These are phyloP conservation scores for Cotesia glomerata DNA, from an alignment of 1,140 invertebrate genomes.

Conservation along the genomic window DNA sequence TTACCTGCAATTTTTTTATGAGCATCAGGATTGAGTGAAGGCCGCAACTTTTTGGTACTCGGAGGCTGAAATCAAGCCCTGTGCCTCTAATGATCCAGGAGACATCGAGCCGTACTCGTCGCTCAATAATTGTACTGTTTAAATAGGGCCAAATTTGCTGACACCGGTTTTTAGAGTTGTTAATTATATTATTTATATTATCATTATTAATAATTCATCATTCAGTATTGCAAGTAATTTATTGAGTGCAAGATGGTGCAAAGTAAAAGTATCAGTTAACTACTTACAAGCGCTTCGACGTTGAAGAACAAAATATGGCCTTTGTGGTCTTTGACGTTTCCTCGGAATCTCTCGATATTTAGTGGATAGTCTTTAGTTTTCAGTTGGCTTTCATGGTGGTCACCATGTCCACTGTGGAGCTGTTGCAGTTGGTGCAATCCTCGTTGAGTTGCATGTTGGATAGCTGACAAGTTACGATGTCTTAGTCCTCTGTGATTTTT, in stretches of 20 bases:
- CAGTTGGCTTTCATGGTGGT: slow-evolving; percentile 58
- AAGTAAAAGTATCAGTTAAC: slow-evolving; percentile 8
- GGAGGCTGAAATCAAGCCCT: slow-evolving; percentile 83
- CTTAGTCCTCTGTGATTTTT: slow-evolving; percentile 85
- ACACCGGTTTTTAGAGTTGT: not conserved
- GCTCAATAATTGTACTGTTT: slow-evolving; percentile 85
- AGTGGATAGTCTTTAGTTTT: slow-evolving; percentile 74
- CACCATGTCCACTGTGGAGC: slow-evolving; percentile 68
- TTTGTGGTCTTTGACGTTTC: slow-evolving; percentile 94
- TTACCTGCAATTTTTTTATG: slow-evolving; percentile 91
- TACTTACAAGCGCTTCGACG: slow-evolving; percentile 93
- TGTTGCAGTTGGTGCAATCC: slow-evolving; percentile 86
- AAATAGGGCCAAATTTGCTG: not conserved
- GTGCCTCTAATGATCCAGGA: slow-evolving; percentile 87
- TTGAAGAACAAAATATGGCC: slow-evolving; percentile 98
- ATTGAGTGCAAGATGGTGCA: not conserved
- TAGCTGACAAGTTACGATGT: slow-evolving; percentile 93
- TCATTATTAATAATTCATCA: not conserved
- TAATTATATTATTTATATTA: not conserved
- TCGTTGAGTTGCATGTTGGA: slow-evolving; percentile 86
- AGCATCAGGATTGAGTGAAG: slow-evolving; percentile 86
- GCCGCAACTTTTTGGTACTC: slow-evolving; percentile 87
- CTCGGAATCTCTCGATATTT: slow-evolving; percentile 90
- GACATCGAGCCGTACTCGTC: slow-evolving; percentile 95
- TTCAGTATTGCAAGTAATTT: not conserved